Evolutionary conservation across 2,113 vertebrate genomes (phyloP), one percentile per base, ranked within the genome.

Genomic region (Edolisoma coerulescens): DNA sequence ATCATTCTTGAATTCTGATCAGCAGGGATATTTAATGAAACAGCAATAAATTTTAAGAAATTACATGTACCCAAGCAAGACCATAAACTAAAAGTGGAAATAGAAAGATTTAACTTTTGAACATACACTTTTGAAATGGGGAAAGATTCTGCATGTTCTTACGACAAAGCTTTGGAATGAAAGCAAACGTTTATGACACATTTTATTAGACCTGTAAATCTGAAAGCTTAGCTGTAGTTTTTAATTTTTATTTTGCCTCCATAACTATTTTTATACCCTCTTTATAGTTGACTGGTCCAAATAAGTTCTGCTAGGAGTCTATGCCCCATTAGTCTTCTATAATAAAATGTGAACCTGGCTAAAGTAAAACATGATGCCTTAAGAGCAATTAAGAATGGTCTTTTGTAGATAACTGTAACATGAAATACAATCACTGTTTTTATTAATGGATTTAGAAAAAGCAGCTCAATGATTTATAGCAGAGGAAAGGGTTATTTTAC

Each of bases 181-280:
- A 98, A 97, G 97, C 93, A 97, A 90, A 98, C 97, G 97, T 97
- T 98, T 98, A 98, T 98, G 98, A 98, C 97, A 98, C 96, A 30
- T 98, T 98, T 98, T 97, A 97, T 97, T 96, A 86, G 87, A 90
- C 85, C 92, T 93, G 94, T 98, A 97, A 98, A 98, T 97, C 97
- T 97, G 97, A 98, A 97, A 87, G 93, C 95, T 97, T 94, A 97
- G 95, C 85, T 96, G 45, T 96, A 97, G 90, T 96, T 98, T 97
- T 98, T 97, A 97, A 98, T 98, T 98, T 97, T 97, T 97, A 96
- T 97, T 98, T 98, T 98, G 89, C 96, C 93, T 93, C 85, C 95
- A 80, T 97, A 96, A 97, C 97, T 96, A 70, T 97, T 98, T 98
- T 98, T 97, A 98, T 97, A 86, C 84, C 89, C 80, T 93, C 95